These are phyloP conservation scores for Pseudonaja textilis DNA, from an alignment of 2,113 vertebrate species.

Conservation along the genomic window DNA sequence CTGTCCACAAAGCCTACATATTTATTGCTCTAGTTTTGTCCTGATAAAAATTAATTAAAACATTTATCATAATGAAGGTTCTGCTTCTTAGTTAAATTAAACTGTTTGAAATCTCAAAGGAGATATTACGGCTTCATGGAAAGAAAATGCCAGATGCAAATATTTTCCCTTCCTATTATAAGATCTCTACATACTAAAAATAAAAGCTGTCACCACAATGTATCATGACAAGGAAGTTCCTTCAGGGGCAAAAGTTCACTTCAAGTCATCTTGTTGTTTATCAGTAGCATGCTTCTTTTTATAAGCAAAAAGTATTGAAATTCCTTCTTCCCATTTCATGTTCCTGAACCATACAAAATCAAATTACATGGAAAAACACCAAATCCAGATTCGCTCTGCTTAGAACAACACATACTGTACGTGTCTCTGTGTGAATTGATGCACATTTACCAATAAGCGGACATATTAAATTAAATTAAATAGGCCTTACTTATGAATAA, in stretches of 20 bases:
- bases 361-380: neutral
- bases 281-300: neutral
- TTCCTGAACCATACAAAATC: neutral
- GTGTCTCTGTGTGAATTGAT: neutral
- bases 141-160: slow-evolving; percentile 20
- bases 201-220: neutral
- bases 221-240: neutral
- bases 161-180: neutral
- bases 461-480: slow-evolving; percentile 1
- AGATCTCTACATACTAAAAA: neutral
- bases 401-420: neutral
- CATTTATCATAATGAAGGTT: slow-evolving; percentile 8
- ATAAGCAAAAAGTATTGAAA: neutral
- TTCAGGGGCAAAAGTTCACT: slow-evolving; percentile 5
- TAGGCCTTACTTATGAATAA: neutral
- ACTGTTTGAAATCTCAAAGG: slow-evolving; percentile 17
- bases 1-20: neutral
- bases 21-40: slow-evolving; percentile 10
- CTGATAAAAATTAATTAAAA: slow-evolving; percentile 17
- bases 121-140: neutral
- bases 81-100: slow-evolving; percentile 11
- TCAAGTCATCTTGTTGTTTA: neutral
- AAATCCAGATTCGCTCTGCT: neutral
- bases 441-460: neutral
- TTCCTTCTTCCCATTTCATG: neutral